Percentiles rank a stretch among this genome's conserved stretches.
Conservation (phyloP, 1,140 invertebrate species). For the Drosophila takahashii region DNA sequence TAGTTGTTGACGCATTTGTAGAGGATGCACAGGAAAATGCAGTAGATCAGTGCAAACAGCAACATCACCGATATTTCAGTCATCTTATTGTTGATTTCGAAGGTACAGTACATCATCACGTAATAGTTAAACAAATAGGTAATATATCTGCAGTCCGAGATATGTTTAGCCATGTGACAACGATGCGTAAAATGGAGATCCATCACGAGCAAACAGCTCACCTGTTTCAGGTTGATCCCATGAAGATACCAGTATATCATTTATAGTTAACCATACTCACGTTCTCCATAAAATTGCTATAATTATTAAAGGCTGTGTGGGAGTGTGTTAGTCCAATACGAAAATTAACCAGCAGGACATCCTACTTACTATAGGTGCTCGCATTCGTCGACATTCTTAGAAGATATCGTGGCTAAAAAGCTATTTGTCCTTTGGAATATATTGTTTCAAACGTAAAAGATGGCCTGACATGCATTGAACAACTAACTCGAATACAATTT, state of each 20-base stretch:
- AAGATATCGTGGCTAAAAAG: neutral
- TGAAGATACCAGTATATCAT: no score
- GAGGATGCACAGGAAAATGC: constrained; percentile 20
- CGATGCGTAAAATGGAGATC: constrained; percentile 23
- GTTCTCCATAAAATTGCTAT: neutral
- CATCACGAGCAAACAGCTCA: constrained; percentile 44
- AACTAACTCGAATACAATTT: constrained; percentile 4
- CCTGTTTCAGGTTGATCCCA: constrained; percentile 3
- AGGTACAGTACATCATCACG: constrained; percentile 51
- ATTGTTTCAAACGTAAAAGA: neutral
- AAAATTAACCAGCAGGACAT: neutral
- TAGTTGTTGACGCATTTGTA: constrained; percentile 22
- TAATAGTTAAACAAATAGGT: constrained; percentile 51
- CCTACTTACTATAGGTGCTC: neutral
- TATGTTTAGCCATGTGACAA: constrained; percentile 24
- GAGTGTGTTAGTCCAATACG: neutral
- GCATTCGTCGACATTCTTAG: neutral
- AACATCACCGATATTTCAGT: constrained; percentile 7
- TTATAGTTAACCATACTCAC: neutral
- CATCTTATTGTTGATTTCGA: constrained; percentile 4
- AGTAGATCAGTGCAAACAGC: neutral
- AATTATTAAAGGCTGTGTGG: neutral
- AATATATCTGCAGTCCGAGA: constrained; percentile 23
- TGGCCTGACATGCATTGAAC: neutral
- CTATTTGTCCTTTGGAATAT: neutral